Evolutionary conservation across 2,797 vertebrate genomes (phyloP), one percentile per base, ranked within the genome.

Genomic region (Channallabes apus): DNA sequence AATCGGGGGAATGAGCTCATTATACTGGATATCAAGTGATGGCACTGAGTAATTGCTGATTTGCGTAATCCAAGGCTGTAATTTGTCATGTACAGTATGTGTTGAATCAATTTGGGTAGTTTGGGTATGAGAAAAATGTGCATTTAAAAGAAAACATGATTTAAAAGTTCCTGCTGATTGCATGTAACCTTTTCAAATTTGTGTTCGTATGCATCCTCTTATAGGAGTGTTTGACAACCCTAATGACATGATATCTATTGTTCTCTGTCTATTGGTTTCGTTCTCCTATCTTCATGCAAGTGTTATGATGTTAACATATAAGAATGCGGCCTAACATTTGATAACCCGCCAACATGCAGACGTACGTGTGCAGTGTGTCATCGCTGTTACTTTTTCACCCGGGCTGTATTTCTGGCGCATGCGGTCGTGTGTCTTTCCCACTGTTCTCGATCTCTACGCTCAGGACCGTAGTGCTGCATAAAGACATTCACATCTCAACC

Each of bases 391-490:
- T 27, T 67, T 64, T 85, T 83, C 73, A 67, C 15, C 18, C 69
- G 32, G 65, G 35, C 32, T 61, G 38, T 87, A 65, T 73, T 77
- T 85, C 29, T 69, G 17, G 56, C 22, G n/a, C 38, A 3, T 56
- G 22, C 7, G 62, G 41, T 61, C 32, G 62, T 7, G 1, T 46
- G 82, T 82, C 59, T 84, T 22, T 51, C 62, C 69, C 17, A 22
- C 71, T 72, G 85, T 75, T 80, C 72, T 54, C 73, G n/a, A 61
- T 73, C 72, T 38, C 85, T 79, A 81, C 54, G 54, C 56, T 84
- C 46, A 83, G 73, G 81, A 62, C 83, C 88, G 72, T 87, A 87
- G 84, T 87, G 82, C 72, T 85, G 87, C 87, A 85, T 88, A 65
- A 89, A 89, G 84, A 89, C 83, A 86, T 90, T 75, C 85, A 87